These are phyloP conservation scores for Odocoileus virginianus DNA, from an alignment of 2,113 vertebrate species.

Conservation along the genomic window DNA sequence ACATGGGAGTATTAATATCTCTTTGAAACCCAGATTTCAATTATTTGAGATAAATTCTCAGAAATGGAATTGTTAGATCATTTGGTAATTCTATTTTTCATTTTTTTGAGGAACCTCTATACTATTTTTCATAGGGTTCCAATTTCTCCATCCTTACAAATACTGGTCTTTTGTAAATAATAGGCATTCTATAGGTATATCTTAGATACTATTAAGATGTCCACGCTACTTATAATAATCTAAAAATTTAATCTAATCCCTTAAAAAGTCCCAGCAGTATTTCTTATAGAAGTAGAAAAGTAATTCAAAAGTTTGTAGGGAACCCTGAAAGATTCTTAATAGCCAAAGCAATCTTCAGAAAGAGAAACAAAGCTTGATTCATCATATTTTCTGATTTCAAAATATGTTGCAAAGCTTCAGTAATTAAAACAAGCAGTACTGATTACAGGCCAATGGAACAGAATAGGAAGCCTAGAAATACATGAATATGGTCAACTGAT, in stretches of 20 bases:
- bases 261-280: neutral
- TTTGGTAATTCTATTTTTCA: neutral
- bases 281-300: neutral
- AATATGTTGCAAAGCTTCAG: neutral
- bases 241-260: neutral
- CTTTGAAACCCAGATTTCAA: neutral
- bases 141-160: neutral
- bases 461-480: neutral
- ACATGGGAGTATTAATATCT: neutral
- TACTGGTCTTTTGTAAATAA: neutral
- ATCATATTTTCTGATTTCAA: neutral
- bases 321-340: neutral
- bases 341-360: neutral
- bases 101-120: neutral
- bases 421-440: neutral
- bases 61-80: neutral
- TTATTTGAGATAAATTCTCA: neutral
- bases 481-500: neutral
- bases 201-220: neutral
- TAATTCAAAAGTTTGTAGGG: neutral
- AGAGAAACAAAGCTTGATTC: neutral
- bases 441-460: neutral
- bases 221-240: neutral
- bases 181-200: neutral
- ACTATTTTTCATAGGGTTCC: neutral